phyloP scores from a whole-genome alignment of 2,113 vertebrate species.

The Lepus timidus region DNA sequence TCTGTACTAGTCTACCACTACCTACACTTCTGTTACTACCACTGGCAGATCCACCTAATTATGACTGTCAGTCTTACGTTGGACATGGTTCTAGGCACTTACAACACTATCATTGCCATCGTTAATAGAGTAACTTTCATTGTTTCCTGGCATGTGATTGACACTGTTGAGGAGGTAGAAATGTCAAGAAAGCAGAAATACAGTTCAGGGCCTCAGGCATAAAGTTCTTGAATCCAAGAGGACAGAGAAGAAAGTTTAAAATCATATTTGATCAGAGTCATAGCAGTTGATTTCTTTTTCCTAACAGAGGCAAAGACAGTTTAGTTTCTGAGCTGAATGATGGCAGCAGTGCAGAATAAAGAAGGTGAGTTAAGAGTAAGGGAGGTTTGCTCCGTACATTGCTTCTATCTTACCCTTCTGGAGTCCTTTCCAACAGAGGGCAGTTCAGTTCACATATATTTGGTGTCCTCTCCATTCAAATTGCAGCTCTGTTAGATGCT shows the following conservation, averaged over 20 bases:
- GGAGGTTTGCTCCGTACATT: neutral
- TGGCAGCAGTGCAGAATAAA: conserved; percentile 66
- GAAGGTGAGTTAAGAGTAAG: conserved; percentile 70
- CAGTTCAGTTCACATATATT: neutral
- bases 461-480: conserved; percentile 39
- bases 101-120: conserved; percentile 34
- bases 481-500: conserved; percentile 7
- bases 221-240: conserved; percentile 38
- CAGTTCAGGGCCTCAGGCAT: neutral
- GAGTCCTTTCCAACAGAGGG: neutral
- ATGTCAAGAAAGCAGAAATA: conserved; percentile 28
- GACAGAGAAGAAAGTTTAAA: conserved; percentile 38
- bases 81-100: neutral
- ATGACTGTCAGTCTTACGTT: neutral
- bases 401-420: conserved; percentile 29
- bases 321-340: conserved; percentile 58
- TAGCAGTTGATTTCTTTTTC: conserved; percentile 57
- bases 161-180: neutral
- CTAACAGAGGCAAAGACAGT: conserved; percentile 61
- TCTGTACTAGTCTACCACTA: neutral
- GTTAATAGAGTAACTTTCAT: conserved; percentile 40
- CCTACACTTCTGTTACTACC: neutral
- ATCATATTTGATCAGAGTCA: conserved; percentile 2
- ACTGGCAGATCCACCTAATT: neutral
- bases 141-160: neutral